Conservation (phyloP, 64 coral and sea anemone species). For the Montipora sp. region DNA sequence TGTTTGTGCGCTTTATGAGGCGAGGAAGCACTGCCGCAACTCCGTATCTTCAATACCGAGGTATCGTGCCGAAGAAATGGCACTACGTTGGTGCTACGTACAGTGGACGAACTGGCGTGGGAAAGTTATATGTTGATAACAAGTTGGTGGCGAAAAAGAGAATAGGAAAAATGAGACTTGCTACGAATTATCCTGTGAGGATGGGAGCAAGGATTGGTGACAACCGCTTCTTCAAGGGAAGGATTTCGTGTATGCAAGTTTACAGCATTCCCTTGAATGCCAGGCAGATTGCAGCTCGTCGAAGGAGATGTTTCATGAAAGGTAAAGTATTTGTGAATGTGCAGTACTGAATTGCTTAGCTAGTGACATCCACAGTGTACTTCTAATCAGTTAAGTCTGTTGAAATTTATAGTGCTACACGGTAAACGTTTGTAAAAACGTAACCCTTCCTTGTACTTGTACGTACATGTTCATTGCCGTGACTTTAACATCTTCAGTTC, state of each 20-base stretch:
- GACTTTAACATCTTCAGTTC: too few relatives aligned
- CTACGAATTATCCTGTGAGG: constrained; percentile 78
- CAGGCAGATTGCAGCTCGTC: constrained; percentile 36
- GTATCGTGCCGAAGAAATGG: constrained; percentile 46
- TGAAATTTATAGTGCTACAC: too few relatives aligned
- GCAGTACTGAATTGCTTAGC: too few relatives aligned
- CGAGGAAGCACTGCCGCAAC: constrained; percentile 30
- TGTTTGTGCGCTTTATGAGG: constrained; percentile 64
- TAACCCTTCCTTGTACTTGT: too few relatives aligned
- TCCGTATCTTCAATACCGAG: background rate
- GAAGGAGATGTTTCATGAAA: constrained; percentile 58
- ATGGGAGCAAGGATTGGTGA: constrained; percentile 62
- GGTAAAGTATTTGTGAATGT: background rate
- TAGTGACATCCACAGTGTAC: too few relatives aligned
- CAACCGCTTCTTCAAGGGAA: constrained; percentile 54
- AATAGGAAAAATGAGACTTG: constrained; percentile 48
- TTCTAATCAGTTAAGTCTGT: too few relatives aligned
- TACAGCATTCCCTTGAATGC: constrained; percentile 53
- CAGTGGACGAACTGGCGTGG: constrained; percentile 51
- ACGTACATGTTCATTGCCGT: too few relatives aligned
- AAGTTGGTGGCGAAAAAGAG: constrained; percentile 8
- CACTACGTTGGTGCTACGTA: constrained; percentile 79
- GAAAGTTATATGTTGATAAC: constrained; percentile 63
- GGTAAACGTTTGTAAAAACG: too few relatives aligned
- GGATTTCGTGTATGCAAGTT: constrained; percentile 82